Base-by-base conservation (phyloP, 1,140 invertebrate genomes). In the Plectrocnemia conspersa region DNA sequence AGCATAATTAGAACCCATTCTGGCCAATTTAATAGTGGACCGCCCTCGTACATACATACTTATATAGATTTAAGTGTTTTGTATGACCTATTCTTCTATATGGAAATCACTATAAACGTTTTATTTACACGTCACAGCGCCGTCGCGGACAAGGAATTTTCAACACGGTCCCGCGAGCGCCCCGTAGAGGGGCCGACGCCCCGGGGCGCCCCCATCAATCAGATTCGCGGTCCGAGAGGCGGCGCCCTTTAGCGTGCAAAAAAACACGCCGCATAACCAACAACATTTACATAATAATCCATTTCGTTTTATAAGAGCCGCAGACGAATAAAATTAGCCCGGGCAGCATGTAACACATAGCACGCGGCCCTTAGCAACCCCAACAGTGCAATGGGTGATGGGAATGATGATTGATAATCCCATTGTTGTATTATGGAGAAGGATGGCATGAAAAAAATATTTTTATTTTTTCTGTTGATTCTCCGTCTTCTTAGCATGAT, bases 231-330 rank as follows among this genome's bases (percentile, higher is more conserved):
- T 10, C 15, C 35, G 35, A 29, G 15, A 36, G 45, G 36, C 44
- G 38, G 53, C 44, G 25, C 52, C 41, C 21, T 33, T 50, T 27
- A 49, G 44, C 46, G 47, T 47, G 50, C 21, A 54, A 35, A 54
- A 45, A 46, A 19, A 13, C 27, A 45, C 13, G 32, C 47, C 44
- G 23, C 44, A 50, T 56, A 56, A 46, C 33, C 49, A 56, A 46
- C 29, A 56, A 45, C 47, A 57, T 57, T 57, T 57, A 52, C 55
- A 57, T 57, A 57, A 57, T 57, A 57, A 52, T 57, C 52, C 55
- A 57, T 57, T 50, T 56, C 33, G 27, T 54, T 27, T 33, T 44
- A 42, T 4, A 52, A 24, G 15, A 7, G 27, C 19, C 40, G 42
- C 53, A 33, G 44, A 55, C 53, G 27, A 54, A 19, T 38, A 38